phyloP scores from a whole-genome alignment of 2,888 invertebrate genomes.

The Eupithecia subfuscata region DNA sequence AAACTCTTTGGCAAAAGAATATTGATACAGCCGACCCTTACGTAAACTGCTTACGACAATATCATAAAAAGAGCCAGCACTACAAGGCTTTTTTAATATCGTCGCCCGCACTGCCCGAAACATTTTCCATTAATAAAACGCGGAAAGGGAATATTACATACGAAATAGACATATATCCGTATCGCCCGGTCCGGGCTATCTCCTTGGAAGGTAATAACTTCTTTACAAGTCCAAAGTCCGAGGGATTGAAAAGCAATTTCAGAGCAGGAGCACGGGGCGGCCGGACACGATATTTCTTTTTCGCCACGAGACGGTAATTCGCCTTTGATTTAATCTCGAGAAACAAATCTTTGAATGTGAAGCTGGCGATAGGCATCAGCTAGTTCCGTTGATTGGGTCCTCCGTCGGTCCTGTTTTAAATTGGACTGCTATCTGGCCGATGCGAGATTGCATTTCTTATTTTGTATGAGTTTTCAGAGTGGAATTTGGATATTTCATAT shows the following conservation, averaged over 20 bases:
- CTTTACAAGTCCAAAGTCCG: constrained; percentile 86
- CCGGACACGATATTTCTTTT: constrained; percentile 83
- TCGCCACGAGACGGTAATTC: constrained; percentile 82
- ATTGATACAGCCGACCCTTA: constrained; percentile 48
- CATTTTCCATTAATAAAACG: constrained; percentile 85
- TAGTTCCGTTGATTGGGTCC: constrained; percentile 83
- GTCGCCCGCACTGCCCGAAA: constrained; percentile 79
- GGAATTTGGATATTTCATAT: constrained; percentile 7
- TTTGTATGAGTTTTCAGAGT: constrained; percentile 54
- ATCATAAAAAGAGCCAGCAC: constrained; percentile 73
- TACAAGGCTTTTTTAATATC: constrained; percentile 80
- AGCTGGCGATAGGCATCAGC: constrained; percentile 82
- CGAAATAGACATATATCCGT: constrained; percentile 84
- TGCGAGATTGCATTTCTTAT: constrained; percentile 79
- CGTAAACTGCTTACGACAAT: constrained; percentile 75
- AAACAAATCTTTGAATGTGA: constrained; percentile 85
- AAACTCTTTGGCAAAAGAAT: constrained; percentile 13
- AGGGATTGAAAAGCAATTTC: constrained; percentile 86
- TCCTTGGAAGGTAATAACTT: constrained; percentile 85
- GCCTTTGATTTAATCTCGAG: constrained; percentile 84
- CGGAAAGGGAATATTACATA: constrained; percentile 85
- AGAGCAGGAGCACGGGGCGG: constrained; percentile 79
- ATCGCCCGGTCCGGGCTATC: constrained; percentile 83
- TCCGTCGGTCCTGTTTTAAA: constrained; percentile 44
- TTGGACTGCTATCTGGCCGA: constrained; percentile 64